A percentile compares a stretch with the other conserved stretches of the same genome.
Evolutionary conservation across 2,888 invertebrate species (phyloP).

Genomic region (Polydrusus pterygomalis): DNA sequence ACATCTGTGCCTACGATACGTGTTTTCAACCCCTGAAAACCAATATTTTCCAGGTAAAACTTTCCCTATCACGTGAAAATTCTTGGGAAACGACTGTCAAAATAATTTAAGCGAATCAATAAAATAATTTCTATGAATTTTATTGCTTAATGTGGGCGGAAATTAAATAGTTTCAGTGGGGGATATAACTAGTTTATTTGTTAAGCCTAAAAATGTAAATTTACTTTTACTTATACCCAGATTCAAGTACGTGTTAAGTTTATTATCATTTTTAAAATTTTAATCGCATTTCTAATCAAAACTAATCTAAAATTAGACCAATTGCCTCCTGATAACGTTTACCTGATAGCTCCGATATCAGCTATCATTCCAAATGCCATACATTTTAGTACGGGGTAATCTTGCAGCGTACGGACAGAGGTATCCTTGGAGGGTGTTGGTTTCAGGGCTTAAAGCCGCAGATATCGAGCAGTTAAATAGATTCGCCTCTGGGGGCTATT

Average conservation of each 20-base stretch:
- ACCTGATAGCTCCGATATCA: slow-evolving; percentile 41
- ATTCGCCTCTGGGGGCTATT: slow-evolving; percentile 88
- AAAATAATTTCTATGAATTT: slow-evolving; percentile 30
- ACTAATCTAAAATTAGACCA: slow-evolving; percentile 7
- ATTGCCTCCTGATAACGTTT: slow-evolving; percentile 19
- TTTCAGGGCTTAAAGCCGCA: slow-evolving; percentile 88
- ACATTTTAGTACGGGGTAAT: slow-evolving; percentile 92
- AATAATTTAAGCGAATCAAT: slow-evolving; percentile 32
- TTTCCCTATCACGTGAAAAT: slow-evolving; percentile 4
- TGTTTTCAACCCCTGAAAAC: background rate
- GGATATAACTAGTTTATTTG: slow-evolving; percentile 36
- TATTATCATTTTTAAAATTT: background rate
- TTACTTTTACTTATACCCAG: background rate
- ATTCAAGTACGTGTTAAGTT: slow-evolving; percentile 5
- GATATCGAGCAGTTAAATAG: slow-evolving; percentile 89
- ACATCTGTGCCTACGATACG: background rate
- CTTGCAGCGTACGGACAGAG: slow-evolving; percentile 90
- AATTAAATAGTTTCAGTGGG: slow-evolving; percentile 35
- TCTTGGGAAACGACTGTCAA: slow-evolving; percentile 21
- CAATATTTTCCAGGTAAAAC: slow-evolving; percentile 22
- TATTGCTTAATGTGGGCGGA: slow-evolving; percentile 37
- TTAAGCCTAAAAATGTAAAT: slow-evolving; percentile 23
- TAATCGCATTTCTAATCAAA: slow-evolving; percentile 3
- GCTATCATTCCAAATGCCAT: slow-evolving; percentile 79
- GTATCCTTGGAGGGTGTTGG: slow-evolving; percentile 91